These are phyloP conservation scores for Macaria notata DNA, from an alignment of 2,888 invertebrate species.

Conservation along the genomic window DNA sequence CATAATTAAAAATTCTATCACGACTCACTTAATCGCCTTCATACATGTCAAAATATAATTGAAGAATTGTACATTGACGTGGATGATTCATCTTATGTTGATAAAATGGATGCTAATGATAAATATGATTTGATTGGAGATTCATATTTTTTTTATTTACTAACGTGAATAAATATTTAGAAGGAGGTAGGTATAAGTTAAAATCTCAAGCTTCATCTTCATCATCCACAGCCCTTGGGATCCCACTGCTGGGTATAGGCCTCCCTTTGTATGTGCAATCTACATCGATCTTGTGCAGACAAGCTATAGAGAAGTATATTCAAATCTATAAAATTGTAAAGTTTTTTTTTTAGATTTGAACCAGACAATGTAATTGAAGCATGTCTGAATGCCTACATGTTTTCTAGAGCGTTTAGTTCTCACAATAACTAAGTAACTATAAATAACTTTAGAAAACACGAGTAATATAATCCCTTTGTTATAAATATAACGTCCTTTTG, in stretches of 20 bases:
- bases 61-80: constrained; percentile 24
- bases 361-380: too few species aligned
- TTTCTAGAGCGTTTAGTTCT: constrained; percentile 9
- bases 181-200: too few species aligned
- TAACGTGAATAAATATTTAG: too few species aligned
- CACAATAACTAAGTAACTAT: not conserved
- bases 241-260: too few species aligned
- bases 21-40: constrained; percentile 25
- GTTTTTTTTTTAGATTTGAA: too few species aligned
- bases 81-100: constrained; percentile 21
- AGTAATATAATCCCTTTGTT: not conserved
- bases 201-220: too few species aligned
- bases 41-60: constrained; percentile 30
- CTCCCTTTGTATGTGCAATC: too few species aligned
- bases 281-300: too few species aligned
- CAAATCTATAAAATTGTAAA: too few species aligned
- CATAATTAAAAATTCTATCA: constrained; percentile 21
- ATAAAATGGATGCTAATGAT: constrained; percentile 15
- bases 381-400: constrained; percentile 16
- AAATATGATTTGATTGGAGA: constrained; percentile 25
- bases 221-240: too few species aligned
- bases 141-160: constrained; percentile 12
- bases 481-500: too few species aligned
- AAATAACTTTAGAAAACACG: not conserved
- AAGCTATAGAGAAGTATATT: too few species aligned